Base-by-base conservation (phyloP, 2,888 invertebrate genomes). In the Stenoptilia bipunctidactyla region DNA sequence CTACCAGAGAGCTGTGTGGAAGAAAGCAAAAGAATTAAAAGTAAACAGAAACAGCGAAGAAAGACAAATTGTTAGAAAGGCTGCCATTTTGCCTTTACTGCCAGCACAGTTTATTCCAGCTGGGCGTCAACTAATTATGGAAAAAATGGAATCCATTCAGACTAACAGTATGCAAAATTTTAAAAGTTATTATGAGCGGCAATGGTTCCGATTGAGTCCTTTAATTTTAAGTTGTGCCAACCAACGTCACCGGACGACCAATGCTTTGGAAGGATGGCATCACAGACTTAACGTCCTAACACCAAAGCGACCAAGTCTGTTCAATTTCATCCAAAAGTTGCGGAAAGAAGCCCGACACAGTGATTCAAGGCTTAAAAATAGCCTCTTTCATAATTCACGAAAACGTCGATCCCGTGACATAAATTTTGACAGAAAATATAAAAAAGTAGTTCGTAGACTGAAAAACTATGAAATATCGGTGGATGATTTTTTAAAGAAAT, bases 211-310 rank as follows among this genome's bases (percentile, higher is more conserved):
- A 33, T 15, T 42, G 34, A 36, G 33, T 36, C 39, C 39, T 13
- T 33, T 33, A 8, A 8, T 38, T 13, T 38, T 41, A 15, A 41
- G 38, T 38, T 41, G 41, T 38, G 38, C 41, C 15, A 15, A 15
- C 15, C 41, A 41, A 30, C 41, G 41, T 20, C 38, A 41, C 12
- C 36, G 41, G 30, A 41, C 41, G 8, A 41, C 27, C 30, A 41
- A 41, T n/a, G 36, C 41, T 13, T 13, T 41, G 30, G 41, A 38
- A 38, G 41, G 36, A 13, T 41, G 38, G 36, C 41, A 41, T 30
- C 41, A 36, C 35, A 27, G 38, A 13, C 27, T 41, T 15, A 41
- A 41, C 15, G 41, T 41, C 15, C 15, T 41, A 15, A 41, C 8
- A 20, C 20, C 20, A 20, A 20, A 20, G 15, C 35, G 37, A 15